These are phyloP conservation scores for Muscicapa adusta DNA, from an alignment of 2,113 vertebrate genomes.

Conservation along the genomic window DNA sequence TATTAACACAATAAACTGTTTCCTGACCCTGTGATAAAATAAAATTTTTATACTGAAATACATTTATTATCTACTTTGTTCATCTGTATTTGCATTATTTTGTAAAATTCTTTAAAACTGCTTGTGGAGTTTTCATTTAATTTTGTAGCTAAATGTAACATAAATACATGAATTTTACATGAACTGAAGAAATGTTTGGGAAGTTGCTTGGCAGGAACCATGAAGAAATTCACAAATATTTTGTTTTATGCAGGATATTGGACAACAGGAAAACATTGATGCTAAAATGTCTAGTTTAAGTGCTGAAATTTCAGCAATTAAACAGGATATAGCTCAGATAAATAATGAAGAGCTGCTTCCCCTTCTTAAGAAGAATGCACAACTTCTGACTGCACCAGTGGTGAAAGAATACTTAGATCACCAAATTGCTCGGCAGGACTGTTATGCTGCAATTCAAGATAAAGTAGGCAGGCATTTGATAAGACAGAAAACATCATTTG, in stretches of 20 bases:
- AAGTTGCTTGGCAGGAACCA: background rate
- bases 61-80: background rate
- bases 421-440: constrained; percentile 82
- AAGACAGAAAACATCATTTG: constrained; percentile 87
- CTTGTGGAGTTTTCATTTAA: background rate
- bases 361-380: constrained; percentile 79
- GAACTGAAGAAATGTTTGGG: background rate
- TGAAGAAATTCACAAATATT: background rate
- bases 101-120: background rate
- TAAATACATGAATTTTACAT: background rate
- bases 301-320: constrained; percentile 74
- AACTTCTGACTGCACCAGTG: constrained; percentile 77
- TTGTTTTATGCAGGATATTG: constrained; percentile 63
- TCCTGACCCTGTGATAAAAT: background rate
- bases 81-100: background rate
- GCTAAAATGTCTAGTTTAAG: constrained; percentile 71
- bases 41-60: background rate
- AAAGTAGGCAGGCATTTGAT: constrained; percentile 81
- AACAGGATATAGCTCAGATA: constrained; percentile 76
- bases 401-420: constrained; percentile 79
- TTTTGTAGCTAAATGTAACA: background rate
- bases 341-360: constrained; percentile 74
- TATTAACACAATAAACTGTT: background rate
- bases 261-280: constrained; percentile 61
- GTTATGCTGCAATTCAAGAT: constrained; percentile 78